Percentiles rank a stretch among this genome's conserved stretches.
phyloP scores from a whole-genome alignment of 53 echinoderm and acorn worm genomes.

The Astropecten irregularis region DNA sequence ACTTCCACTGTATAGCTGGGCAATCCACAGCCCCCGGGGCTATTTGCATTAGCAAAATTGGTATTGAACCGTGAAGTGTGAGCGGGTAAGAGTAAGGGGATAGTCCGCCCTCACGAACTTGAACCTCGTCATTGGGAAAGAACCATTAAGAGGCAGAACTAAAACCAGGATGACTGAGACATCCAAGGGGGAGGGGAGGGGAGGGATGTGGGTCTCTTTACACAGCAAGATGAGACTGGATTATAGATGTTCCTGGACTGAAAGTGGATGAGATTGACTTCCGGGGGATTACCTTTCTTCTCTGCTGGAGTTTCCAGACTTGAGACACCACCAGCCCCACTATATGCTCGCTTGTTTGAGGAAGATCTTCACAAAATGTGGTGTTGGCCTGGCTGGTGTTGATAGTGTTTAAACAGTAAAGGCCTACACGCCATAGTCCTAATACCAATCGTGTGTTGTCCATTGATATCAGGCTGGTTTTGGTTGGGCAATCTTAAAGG shows the following conservation, averaged over 20 bases:
- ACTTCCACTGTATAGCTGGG: constrained; percentile 8
- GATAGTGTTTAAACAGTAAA: constrained; percentile 1
- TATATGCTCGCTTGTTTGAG: constrained; percentile 23
- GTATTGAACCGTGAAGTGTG: constrained; percentile 64
- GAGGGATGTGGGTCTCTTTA: neutral
- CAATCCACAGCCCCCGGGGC: constrained; percentile 46
- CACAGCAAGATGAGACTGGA: constrained; percentile 29
- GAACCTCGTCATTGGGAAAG: constrained; percentile 8
- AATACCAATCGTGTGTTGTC: too few species aligned
- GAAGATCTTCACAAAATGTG: neutral
- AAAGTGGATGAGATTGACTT: constrained; percentile 44
- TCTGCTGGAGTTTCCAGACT: constrained; percentile 18
- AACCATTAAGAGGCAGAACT: too few species aligned
- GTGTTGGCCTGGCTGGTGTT: neutral
- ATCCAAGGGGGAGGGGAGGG: neutral
- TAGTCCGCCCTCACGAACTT: constrained; percentile 35
- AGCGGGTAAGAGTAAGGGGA: constrained; percentile 39
- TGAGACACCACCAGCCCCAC: too few species aligned
- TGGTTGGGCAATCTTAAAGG: too few species aligned
- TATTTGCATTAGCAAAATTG: constrained; percentile 83
- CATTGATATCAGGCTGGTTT: too few species aligned
- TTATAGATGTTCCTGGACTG: constrained; percentile 43
- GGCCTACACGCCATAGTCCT: too few species aligned
- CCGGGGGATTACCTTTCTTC: constrained; percentile 51
- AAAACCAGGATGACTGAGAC: too few species aligned